A percentile compares a stretch with the other conserved stretches of the same genome.
phyloP scores from a whole-genome alignment of 1,140 invertebrate species.

The Ceratoteleas bidentatus region DNA sequence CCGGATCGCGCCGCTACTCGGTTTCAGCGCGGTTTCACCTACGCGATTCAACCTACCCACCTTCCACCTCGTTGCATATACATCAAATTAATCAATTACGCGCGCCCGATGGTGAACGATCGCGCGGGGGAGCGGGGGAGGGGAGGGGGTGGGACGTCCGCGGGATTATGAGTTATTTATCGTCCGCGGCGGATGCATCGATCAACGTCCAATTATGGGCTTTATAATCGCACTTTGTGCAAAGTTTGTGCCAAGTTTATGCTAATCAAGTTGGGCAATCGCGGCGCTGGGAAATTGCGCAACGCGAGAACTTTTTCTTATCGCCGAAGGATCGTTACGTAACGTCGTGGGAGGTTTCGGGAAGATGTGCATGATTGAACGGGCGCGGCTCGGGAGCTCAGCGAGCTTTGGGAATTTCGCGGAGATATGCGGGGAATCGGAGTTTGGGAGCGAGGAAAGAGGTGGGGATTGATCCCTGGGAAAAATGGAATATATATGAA shows the following conservation, averaged over 20 bases:
- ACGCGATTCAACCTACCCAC: slow-evolving; percentile 16
- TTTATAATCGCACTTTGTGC: background rate
- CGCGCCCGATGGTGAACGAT: slow-evolving; percentile 12
- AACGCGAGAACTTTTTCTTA: background rate
- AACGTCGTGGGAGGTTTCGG: background rate
- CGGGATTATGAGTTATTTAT: slow-evolving; percentile 8
- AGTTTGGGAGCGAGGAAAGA: too few species aligned
- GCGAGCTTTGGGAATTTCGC: too few species aligned
- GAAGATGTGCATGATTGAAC: background rate
- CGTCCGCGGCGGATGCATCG: background rate
- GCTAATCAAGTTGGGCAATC: background rate
- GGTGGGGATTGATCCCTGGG: too few species aligned
- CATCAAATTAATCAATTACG: slow-evolving; percentile 57
- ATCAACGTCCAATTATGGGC: background rate
- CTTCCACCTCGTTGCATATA: slow-evolving; percentile 46
- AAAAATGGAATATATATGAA: too few species aligned
- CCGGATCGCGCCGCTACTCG: too few species aligned
- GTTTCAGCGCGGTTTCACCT: too few species aligned
- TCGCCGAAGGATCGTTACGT: background rate
- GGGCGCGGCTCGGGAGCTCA: too few species aligned
- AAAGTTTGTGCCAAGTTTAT: background rate
- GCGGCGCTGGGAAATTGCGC: background rate
- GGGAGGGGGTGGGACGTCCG: too few species aligned
- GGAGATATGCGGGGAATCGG: too few species aligned
- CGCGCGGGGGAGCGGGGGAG: too few species aligned